Percentiles rank a stretch among this genome's conserved stretches.
These are phyloP conservation scores for Solenodon paradoxus DNA, from an alignment of 2,113 vertebrate genomes.

Conservation along the genomic window DNA sequence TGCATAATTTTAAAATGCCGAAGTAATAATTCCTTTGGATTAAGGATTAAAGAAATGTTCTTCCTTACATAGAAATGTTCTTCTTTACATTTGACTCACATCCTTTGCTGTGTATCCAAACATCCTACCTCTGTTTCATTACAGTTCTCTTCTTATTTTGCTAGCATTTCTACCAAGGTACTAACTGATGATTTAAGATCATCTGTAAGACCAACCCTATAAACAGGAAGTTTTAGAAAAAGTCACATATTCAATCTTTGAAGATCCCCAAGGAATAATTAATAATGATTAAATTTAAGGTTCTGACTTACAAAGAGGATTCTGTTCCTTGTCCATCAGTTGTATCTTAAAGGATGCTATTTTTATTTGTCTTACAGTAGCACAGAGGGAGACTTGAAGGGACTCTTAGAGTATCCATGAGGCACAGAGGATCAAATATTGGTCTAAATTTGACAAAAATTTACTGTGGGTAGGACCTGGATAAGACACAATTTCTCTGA, in stretches of 20 bases:
- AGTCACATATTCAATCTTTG: not conserved
- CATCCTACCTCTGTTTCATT: not conserved
- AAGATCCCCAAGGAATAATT: not conserved
- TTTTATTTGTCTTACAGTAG: not conserved
- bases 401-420: not conserved
- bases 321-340: not conserved
- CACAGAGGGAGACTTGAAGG: not conserved
- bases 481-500: not conserved
- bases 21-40: not conserved
- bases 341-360: not conserved
- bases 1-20: not conserved
- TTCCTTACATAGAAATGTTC: not conserved
- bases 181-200: not conserved
- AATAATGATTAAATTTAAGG: not conserved
- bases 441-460: too few species aligned
- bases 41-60: not conserved
- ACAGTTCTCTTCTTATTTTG: not conserved
- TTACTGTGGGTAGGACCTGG: not conserved
- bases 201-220: not conserved
- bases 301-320: not conserved
- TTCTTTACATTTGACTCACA: not conserved
- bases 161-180: not conserved
- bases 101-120: not conserved
- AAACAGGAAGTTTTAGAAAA: not conserved
- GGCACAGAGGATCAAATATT: not conserved